Base-by-base conservation (phyloP, 92 coral and sea anemone genomes). In the Zoanthus solanderi region DNA sequence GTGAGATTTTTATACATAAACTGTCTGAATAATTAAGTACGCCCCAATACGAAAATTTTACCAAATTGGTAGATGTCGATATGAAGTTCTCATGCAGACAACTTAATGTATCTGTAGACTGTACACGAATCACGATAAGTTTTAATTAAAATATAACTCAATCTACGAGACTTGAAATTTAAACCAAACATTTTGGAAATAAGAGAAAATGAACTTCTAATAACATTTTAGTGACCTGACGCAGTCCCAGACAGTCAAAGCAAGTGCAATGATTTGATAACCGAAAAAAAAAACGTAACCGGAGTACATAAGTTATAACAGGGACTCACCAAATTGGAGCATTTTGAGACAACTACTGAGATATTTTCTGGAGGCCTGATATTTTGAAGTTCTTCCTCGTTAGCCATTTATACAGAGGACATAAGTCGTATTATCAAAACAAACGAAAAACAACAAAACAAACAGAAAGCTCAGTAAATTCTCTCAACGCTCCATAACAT, bases 301-400 rank as follows among this genome's bases (percentile, higher is more conserved):
- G 42, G 4, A 76, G 42, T 9, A 34, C 17, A 18, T n/a, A 71
- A 28, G 29, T 54, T 29, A 10, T 2, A 46, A 17, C 23, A 82
- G 31, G 50, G 58, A 76, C 98, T 89, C 84, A 97, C 99, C 98
- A 97, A 84, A 88, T 94, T 97, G 58, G 82, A 92, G 76, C 98
- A 95, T 63, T 94, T 93, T 61, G 86, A 84, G 13, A 97, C 95
- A 31, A 87, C 87, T 72, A 97, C 54, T 31, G 89, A 86, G 58
- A 97, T 92, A 29, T 65, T 69, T 84, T 97, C 99, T 44, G 99
- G 99, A 12, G 96, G 79, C 76, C 99, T 89, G 52, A 92, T 79
- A 82, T 76, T 61, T 6, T 88, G 91, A 60, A 80, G 52, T 12
- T 92, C 93, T 85, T 87, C 94, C 32, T 95, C 99, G 84, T 89